Conservation (phyloP, 2,113 vertebrate species). For the Gymnarchus niloticus region DNA sequence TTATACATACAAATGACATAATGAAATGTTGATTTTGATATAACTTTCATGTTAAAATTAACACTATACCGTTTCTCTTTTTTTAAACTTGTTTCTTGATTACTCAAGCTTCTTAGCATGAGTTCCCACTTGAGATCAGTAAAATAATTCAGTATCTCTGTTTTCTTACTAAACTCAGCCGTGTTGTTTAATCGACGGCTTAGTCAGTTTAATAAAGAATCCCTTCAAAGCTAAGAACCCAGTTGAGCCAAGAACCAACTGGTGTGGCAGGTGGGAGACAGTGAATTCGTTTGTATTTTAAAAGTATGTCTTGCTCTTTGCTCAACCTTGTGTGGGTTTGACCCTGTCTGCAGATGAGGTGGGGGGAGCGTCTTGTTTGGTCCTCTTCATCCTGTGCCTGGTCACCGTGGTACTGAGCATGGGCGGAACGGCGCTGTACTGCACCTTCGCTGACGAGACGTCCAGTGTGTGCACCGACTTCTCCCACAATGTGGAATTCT, state of each 20-base stretch:
- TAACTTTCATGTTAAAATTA: background rate
- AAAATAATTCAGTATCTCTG: background rate
- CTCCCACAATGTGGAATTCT: constrained; percentile 81
- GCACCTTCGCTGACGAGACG: constrained; percentile 76
- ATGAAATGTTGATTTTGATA: background rate
- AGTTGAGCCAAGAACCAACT: background rate
- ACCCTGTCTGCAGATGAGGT: constrained; percentile 70
- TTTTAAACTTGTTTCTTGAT: background rate
- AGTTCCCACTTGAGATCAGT: background rate
- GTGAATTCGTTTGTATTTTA: background rate
- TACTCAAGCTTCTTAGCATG: background rate
- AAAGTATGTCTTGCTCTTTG: background rate
- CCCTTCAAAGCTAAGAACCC: background rate
- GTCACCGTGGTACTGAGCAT: constrained; percentile 87
- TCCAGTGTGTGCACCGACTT: constrained; percentile 88
- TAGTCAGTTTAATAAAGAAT: background rate
- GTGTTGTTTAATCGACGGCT: background rate
- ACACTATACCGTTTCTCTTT: background rate
- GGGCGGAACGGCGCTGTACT: constrained; percentile 88
- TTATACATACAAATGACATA: background rate
- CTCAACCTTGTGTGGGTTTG: background rate
- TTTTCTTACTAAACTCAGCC: background rate
- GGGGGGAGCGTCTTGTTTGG: constrained; percentile 78
- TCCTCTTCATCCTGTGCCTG: constrained; percentile 82
- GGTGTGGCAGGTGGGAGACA: background rate